phyloP scores from a whole-genome alignment of 2,113 vertebrate species.

The Perognathus longimembris region DNA sequence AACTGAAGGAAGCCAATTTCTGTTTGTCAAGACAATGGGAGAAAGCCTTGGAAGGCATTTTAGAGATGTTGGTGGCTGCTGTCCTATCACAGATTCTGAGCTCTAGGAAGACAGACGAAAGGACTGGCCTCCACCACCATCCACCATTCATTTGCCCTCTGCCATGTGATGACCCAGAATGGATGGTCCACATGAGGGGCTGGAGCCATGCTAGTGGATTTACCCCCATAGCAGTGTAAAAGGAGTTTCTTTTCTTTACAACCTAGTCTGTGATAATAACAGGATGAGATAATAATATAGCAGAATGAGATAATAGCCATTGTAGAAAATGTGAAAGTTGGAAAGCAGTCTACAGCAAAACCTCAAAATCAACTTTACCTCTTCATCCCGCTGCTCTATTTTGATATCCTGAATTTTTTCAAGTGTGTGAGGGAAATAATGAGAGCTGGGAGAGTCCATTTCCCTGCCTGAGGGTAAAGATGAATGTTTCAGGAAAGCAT shows the following conservation, averaged over 20 bases:
- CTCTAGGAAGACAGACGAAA: neutral
- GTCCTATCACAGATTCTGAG: neutral
- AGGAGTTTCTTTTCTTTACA: neutral
- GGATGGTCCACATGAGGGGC: neutral
- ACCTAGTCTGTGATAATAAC: neutral
- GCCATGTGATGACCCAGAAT: too few species aligned
- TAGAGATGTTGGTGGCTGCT: neutral
- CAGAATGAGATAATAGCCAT: neutral
- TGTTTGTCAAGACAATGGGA: neutral
- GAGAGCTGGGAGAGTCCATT: neutral
- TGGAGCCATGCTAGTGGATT: too few species aligned
- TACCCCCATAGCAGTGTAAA: neutral
- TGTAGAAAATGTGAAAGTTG: conserved; percentile 38
- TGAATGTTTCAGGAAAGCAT: neutral
- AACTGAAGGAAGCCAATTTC: neutral
- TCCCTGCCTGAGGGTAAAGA: neutral
- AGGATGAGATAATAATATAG: neutral
- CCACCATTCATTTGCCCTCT: neutral
- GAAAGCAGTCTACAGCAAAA: conserved; percentile 12
- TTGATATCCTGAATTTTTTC: conserved; percentile 13
- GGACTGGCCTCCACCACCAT: too few species aligned
- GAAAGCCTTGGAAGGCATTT: too few species aligned
- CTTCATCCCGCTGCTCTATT: neutral
- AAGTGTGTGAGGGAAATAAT: neutral
- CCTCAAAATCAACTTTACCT: neutral